Percentiles rank a stretch among this genome's conserved stretches.
Conservation (phyloP, 2,797 vertebrate species). For the Myotis myotis region DNA sequence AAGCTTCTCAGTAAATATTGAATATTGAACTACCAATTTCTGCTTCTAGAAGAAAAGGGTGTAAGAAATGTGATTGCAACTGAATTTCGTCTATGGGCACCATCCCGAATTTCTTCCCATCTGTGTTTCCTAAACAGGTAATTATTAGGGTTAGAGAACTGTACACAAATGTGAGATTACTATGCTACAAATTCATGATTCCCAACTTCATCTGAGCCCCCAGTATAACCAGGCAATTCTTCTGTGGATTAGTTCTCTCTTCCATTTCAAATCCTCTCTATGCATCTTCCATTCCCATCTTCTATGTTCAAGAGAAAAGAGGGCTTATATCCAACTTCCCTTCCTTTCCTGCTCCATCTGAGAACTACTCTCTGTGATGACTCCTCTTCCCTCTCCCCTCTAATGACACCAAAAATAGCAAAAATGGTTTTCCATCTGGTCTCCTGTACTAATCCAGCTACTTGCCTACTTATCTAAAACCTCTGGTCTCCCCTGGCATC, state of each 20-base stretch:
- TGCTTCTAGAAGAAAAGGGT: neutral
- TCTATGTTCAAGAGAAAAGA: neutral
- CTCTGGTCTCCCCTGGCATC: neutral
- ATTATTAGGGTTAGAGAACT: neutral
- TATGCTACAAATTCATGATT: neutral
- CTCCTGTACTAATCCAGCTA: neutral
- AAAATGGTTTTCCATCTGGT: neutral
- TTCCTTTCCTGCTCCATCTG: neutral
- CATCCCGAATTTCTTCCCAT: slow-evolving; percentile 3
- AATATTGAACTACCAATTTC: neutral
- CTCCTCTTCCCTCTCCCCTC: neutral
- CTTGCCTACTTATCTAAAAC: neutral
- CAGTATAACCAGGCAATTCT: neutral
- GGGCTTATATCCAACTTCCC: neutral
- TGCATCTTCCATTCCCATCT: neutral
- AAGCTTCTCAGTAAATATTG: neutral
- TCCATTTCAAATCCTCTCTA: neutral
- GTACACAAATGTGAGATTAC: neutral
- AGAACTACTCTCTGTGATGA: neutral
- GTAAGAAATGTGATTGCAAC: neutral
- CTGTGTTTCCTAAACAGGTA: neutral
- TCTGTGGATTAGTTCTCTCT: neutral
- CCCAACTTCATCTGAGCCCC: neutral
- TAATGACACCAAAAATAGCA: neutral
- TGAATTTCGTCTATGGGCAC: neutral